Base-by-base conservation (phyloP, 2,888 invertebrate species). In the Clitarchus hookeri region DNA sequence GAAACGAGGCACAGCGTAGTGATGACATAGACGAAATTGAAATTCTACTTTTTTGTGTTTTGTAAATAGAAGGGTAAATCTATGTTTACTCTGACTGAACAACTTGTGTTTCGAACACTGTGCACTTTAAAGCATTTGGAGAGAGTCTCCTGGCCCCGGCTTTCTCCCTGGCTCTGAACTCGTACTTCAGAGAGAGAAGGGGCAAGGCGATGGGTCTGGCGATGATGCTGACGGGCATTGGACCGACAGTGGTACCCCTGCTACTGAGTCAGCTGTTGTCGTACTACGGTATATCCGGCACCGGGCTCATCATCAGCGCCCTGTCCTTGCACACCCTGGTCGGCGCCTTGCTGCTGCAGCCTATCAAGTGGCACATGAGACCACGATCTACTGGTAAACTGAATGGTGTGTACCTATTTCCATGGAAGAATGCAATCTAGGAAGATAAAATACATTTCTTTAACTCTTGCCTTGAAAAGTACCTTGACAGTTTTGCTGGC, bases 341-440 rank as follows among this genome's bases (percentile, higher is more conserved):
- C 86, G 94, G 93, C 13, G 93, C 94, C 0, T 90, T 93, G 87
- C 91, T 96, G 86, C 92, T 95, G 80, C 94, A 95, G 89, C 96
- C 95, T 25, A 92, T 95, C 3, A 94, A 94, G 91, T 93, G 95
- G 93, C 95, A 96, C 92, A 93, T 94, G 89, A 94, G 94, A 84
- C 94, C 94, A 65, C 94, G 92, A 87, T 92, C 92, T 0, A 91
- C 26, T 19, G 65, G n/a, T 23, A 6, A 19, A 16, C 48, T 48
- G 1, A 16, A 48, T 11, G 48, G 48, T 48, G 8, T 13, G 48
- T 48, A 13, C 16, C 48, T 36, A 90, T 93, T 93, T 88, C 93
- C 93, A 88, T 93, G 93, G 86, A 94, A 93, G 89, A 93, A 93
- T 88, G 93, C 93, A 87, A 93, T 93, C 90, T 89, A 93, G 53